A percentile compares a stretch with the other conserved stretches of the same genome.
These are phyloP conservation scores for Cosmia pyralina DNA, from an alignment of 2,888 invertebrate genomes.

Conservation along the genomic window DNA sequence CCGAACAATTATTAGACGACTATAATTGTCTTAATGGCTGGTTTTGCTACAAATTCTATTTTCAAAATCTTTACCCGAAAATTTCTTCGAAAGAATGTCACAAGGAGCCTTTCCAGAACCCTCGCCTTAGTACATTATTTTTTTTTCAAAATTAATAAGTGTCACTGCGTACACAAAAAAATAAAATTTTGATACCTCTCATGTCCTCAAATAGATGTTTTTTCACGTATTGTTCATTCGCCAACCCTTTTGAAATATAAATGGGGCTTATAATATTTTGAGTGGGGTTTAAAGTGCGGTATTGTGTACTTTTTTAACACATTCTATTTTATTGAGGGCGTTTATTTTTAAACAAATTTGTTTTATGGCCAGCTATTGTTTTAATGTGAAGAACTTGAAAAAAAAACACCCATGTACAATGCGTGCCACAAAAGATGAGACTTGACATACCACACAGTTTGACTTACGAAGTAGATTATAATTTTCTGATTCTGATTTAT, in stretches of 20 bases:
- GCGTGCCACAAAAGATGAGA: too few species aligned
- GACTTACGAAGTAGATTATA: too few species aligned
- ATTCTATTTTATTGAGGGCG: neutral
- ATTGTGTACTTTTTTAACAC: conserved; percentile 22
- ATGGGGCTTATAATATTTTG: conserved; percentile 53
- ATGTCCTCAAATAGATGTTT: conserved; percentile 30
- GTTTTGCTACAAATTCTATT: neutral
- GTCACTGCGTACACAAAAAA: neutral
- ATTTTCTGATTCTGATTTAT: too few species aligned
- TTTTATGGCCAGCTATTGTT: conserved; percentile 14
- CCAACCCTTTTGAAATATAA: conserved; percentile 57
- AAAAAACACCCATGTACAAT: neutral
- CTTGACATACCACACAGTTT: too few species aligned
- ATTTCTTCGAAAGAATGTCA: neutral
- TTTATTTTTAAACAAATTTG: conserved; percentile 37
- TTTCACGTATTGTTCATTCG: conserved; percentile 25
- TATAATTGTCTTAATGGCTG: neutral
- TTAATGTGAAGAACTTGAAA: conserved; percentile 1
- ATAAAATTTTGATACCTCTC: conserved; percentile 23
- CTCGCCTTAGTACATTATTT: neutral
- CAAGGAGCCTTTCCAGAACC: neutral
- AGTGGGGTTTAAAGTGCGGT: conserved; percentile 35
- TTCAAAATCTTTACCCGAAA: neutral
- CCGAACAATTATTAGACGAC: neutral
- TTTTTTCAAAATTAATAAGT: neutral